These are phyloP conservation scores for Samia ricini DNA, from an alignment of 1,140 invertebrate genomes.

Conservation along the genomic window DNA sequence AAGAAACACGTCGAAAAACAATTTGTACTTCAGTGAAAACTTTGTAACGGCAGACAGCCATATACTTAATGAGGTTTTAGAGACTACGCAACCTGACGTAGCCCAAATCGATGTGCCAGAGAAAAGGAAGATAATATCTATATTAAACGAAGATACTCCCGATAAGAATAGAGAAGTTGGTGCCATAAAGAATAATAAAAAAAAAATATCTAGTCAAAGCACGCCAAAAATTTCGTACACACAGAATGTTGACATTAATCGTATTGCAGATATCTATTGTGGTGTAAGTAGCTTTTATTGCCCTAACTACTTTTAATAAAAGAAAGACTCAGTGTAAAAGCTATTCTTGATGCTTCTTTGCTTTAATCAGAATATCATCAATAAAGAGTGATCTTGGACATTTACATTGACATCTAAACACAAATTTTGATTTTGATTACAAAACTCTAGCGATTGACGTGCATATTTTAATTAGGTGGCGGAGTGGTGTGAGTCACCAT, in stretches of 20 bases:
- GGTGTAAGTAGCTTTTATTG: conserved; percentile 36
- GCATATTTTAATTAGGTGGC: conserved; percentile 34
- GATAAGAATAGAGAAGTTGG: conserved; percentile 18
- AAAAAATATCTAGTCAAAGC: conserved; percentile 36
- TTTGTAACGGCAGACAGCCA: conserved; percentile 52
- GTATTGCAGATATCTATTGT: conserved; percentile 39
- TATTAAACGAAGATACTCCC: conserved; percentile 15
- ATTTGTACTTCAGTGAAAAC: conserved; percentile 58
- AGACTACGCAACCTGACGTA: conserved; percentile 40
- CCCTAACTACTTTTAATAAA: too few species aligned
- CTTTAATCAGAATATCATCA: too few species aligned
- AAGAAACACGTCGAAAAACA: conserved; percentile 63
- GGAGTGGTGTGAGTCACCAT: conserved; percentile 63
- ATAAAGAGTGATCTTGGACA: too few species aligned
- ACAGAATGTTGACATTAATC: conserved; percentile 18
- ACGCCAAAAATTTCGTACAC: conserved; percentile 33
- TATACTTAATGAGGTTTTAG: conserved; percentile 41
- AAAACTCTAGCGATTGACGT: too few species aligned
- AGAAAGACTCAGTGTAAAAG: neutral
- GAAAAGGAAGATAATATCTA: conserved; percentile 41
- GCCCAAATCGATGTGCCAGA: conserved; percentile 37
- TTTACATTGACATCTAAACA: too few species aligned
- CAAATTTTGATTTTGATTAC: too few species aligned
- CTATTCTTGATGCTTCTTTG: too few species aligned
- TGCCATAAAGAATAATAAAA: conserved; percentile 37